These are phyloP conservation scores for Ridgeia piscesae DNA, from an alignment of 1,140 invertebrate species.

Conservation along the genomic window DNA sequence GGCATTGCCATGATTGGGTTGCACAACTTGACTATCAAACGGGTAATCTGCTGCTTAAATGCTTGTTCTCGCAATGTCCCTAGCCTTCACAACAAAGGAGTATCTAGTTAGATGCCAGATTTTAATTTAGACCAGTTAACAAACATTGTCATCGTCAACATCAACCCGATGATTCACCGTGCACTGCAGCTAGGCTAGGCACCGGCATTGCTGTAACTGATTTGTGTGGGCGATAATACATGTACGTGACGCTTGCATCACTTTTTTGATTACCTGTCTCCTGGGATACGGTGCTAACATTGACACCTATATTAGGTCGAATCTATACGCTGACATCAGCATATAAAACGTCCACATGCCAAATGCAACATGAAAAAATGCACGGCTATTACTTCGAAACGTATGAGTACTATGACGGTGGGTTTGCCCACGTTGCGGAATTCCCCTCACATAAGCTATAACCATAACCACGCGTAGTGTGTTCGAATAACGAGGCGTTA, in stretches of 20 bases:
- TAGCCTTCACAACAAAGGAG: no score
- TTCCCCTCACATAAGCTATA: background rate
- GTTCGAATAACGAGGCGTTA: background rate
- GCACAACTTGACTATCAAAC: no score
- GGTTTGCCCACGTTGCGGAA: background rate
- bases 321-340: background rate
- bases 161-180: no score
- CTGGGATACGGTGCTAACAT: background rate
- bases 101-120: no score
- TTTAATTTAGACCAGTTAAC: no score
- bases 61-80: no score
- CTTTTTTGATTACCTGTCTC: background rate
- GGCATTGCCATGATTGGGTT: no score
- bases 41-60: no score
- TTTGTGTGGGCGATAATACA: background rate
- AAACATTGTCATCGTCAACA: no score
- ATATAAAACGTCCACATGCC: background rate
- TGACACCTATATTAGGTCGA: background rate
- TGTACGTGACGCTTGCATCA: background rate
- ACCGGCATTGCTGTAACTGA: no score
- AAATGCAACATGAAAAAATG: background rate
- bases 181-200: no score
- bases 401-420: background rate
- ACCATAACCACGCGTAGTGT: background rate
- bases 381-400: background rate